Base-by-base conservation (phyloP, 2,113 vertebrate species). In the Oryzias melastigma region DNA sequence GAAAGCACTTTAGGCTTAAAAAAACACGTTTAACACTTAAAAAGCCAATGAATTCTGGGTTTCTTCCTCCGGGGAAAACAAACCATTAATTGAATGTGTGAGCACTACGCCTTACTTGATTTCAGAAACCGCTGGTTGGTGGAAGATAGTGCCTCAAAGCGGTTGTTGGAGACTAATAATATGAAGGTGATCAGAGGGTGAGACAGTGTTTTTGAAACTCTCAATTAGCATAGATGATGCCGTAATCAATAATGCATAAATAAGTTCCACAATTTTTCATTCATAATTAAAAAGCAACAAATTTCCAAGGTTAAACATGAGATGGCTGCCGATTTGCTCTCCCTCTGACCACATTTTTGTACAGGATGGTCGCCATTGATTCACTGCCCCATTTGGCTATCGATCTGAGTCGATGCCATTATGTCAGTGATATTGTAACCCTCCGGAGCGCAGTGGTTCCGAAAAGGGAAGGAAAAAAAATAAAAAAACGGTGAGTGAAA, bases 321-420 rank as follows among this genome's bases (percentile, higher is more conserved):
- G 52, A 77, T 52, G 40, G 58, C 68, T 57, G 59, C 49, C 46
- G 41, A 50, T 53, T 22, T 63, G 55, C 58, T 47, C 45, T 20
- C 58, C 22, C 44, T 56, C 52, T 49, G 71, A 52, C 72, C 72
- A 68, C 63, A 44, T 77, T 78, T 60, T 83, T 75, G 52, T 77
- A 82, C 75, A 76, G 71, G 81, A 76, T 49, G 62, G 79, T 71
- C 18, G 65, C 54, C 71, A 89, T 91, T 52, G 87, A 91, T 81
- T 62, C 52, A 3, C 40, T 1, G 2, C 79, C 83, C 85, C 78
- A 71, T 88, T 86, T 81, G 76, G 65, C 73, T 81, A 91, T 91
- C 82, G 91, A 92, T 88, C 77, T 64, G 62, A 77, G 70, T 80
- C 78, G 86, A 79, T 49, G 75, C 81, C 84, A 87, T 90, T 88